Percentiles rank a stretch among this genome's conserved stretches.
Conservation (phyloP, 2,888 invertebrate species). For the Callimorpha dominula region DNA sequence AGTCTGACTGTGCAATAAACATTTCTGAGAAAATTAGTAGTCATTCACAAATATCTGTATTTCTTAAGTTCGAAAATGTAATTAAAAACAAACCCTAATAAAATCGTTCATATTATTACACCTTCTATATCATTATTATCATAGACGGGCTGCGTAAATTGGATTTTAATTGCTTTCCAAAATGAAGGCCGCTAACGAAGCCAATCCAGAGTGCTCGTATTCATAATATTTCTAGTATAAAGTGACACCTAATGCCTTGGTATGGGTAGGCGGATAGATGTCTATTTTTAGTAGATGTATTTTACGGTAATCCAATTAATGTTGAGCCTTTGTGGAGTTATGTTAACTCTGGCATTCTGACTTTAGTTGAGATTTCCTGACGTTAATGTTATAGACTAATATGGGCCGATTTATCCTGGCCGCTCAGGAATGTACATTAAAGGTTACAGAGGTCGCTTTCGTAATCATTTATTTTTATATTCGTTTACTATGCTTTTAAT, state of each 20-base stretch:
- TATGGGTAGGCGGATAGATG: not conserved
- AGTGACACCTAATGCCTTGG: slow-evolving; percentile 2
- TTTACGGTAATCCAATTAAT: slow-evolving; percentile 23
- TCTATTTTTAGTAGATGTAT: slow-evolving; percentile 19
- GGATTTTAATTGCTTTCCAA: slow-evolving; percentile 44
- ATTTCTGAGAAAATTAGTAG: slow-evolving; percentile 9
- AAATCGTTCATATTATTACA: slow-evolving; percentile 34
- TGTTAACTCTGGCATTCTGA: slow-evolving; percentile 24
- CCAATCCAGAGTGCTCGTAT: slow-evolving; percentile 33
- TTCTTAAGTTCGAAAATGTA: slow-evolving; percentile 22
- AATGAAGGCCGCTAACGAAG: slow-evolving; percentile 50
- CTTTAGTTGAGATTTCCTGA: slow-evolving; percentile 9
- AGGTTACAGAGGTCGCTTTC: not conserved
- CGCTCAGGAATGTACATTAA: not conserved
- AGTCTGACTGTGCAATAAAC: not conserved
- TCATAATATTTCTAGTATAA: slow-evolving; percentile 7
- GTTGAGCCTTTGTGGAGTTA: slow-evolving; percentile 23
- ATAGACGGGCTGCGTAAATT: slow-evolving; percentile 40
- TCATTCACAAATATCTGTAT: slow-evolving; percentile 20
- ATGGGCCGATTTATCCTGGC: not conserved
- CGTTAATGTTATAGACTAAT: not conserved
- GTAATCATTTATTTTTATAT: not conserved
- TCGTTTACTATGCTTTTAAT: not conserved
- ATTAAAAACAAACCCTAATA: slow-evolving; percentile 40
- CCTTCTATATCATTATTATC: slow-evolving; percentile 17